These are phyloP conservation scores for Caenorhabditis macrosperma DNA, from an alignment of 2,888 invertebrate genomes.

Conservation along the genomic window DNA sequence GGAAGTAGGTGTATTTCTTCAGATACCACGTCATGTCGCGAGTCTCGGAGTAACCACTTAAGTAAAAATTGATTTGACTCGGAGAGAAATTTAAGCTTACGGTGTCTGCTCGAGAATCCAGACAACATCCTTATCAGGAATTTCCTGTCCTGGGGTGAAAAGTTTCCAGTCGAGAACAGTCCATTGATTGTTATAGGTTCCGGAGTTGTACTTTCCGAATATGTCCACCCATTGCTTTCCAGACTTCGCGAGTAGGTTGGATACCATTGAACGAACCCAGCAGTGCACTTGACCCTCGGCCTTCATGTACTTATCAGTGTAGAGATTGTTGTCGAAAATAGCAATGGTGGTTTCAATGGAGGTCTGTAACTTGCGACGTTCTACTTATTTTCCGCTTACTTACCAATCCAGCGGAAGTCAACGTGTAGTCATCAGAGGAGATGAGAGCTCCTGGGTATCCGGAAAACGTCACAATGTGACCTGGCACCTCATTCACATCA, in stretches of 20 bases:
- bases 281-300: conserved; percentile 83
- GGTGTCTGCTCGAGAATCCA: conserved; percentile 88
- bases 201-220: conserved; percentile 87
- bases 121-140: conserved; percentile 82
- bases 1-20: conserved; percentile 85
- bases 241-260: conserved; percentile 87
- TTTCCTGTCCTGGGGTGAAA: conserved; percentile 82
- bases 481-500: conserved; percentile 81
- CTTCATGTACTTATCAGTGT: conserved; percentile 84
- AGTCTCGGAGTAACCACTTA: conserved; percentile 71
- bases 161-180: conserved; percentile 84
- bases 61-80: conserved; percentile 2
- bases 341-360: conserved; percentile 88
- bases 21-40: conserved; percentile 79
- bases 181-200: conserved; percentile 88
- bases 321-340: conserved; percentile 86
- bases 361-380: conserved; percentile 82
- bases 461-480: conserved; percentile 77
- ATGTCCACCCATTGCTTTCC: conserved; percentile 71
- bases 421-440: conserved; percentile 80
- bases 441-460: conserved; percentile 79
- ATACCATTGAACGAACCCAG: conserved; percentile 88
- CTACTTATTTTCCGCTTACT: too few species aligned
- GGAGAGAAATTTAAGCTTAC: conserved; percentile 72
- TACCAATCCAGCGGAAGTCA: conserved; percentile 77